Evolutionary conservation across 92 coral and sea anemone species (phyloP), one percentile per base, ranked within the genome.

Genomic region (Phenganax marumi): DNA sequence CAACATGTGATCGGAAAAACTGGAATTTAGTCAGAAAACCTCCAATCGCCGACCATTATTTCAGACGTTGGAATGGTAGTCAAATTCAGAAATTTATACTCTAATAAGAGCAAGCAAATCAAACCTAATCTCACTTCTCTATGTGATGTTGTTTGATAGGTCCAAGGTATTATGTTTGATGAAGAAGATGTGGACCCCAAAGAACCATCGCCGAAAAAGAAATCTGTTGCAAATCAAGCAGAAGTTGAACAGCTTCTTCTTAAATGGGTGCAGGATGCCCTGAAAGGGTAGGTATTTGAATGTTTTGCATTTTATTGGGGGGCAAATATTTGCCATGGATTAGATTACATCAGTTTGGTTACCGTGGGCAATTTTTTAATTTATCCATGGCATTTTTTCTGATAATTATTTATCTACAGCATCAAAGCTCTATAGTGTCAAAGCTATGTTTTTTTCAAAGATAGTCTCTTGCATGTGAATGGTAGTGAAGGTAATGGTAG

Each of bases 201-300:
- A 17, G 43, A 33, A 21, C 66, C 80, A 52, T 53, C 80, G 17
- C 73, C 72, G 39, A 61, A 62, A 48, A 78, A 78, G 52, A 49
- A 49, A 43, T 72, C 77, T 49, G 55, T 66, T 22, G 58, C 83
- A 61, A 78, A 72, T 61, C 83, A 78, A 50, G 73, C 58, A 18
- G 83, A 78, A 4, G 73, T 78, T 61, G 83, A 78, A 50, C 7
- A 48, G 10, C 72, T 24, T 62, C 88, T 95, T 8, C 56, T 95
- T 22, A 92, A 95, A 8, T 95, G 98, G 98, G 91, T 93, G 62
- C 86, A 89, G 49, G 98, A 95, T 26, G 81, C 90, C 46, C 85
- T 95, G 77, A 61, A 91, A 65, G 91, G 92, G 97, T 92, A 39
- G 77, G 90, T 52, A 12, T 22, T 22, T 13, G 71, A n/a, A 13